A percentile compares a stretch with the other conserved stretches of the same genome.
phyloP scores from a whole-genome alignment of 2,888 invertebrate genomes.

The Heterodera filipjevi region DNA sequence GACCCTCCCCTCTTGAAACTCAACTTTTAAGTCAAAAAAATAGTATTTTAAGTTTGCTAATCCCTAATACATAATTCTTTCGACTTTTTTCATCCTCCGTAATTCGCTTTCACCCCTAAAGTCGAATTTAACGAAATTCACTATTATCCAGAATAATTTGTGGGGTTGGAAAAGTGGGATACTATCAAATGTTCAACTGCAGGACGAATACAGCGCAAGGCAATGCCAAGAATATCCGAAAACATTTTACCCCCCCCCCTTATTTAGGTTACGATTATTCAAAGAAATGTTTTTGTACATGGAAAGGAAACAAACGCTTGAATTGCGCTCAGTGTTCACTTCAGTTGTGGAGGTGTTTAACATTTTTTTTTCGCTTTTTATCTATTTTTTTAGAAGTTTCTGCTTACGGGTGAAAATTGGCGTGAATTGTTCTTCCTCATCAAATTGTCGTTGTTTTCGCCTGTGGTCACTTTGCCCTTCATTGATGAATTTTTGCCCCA shows the following conservation, averaged over 20 bases:
- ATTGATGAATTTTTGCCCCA: constrained; percentile 11
- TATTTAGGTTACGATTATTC: constrained; percentile 4
- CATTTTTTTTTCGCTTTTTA: neutral
- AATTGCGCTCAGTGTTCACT: constrained; percentile 8
- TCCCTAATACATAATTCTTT: no score
- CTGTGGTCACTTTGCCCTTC: constrained; percentile 8
- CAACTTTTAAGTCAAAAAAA: no score
- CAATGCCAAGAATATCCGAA: neutral
- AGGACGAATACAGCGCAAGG: constrained; percentile 21
- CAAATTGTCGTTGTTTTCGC: constrained; percentile 22
- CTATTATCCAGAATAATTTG: no score
- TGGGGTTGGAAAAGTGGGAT: no score
- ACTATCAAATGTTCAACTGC: constrained; percentile 16
- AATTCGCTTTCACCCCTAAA: no score
- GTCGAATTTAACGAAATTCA: no score
- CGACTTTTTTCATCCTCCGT: no score
- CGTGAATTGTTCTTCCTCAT: constrained; percentile 21
- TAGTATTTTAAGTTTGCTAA: no score
- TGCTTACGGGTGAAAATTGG: neutral
- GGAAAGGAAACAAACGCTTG: constrained; percentile 14
- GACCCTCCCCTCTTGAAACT: no score
- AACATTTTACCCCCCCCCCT: neutral
- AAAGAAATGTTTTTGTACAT: constrained; percentile 18
- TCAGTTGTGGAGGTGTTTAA: constrained; percentile 10
- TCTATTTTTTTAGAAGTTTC: constrained; percentile 20